phyloP scores from a whole-genome alignment of 2,888 invertebrate species.

The Chaetogeoica ovagalla region DNA sequence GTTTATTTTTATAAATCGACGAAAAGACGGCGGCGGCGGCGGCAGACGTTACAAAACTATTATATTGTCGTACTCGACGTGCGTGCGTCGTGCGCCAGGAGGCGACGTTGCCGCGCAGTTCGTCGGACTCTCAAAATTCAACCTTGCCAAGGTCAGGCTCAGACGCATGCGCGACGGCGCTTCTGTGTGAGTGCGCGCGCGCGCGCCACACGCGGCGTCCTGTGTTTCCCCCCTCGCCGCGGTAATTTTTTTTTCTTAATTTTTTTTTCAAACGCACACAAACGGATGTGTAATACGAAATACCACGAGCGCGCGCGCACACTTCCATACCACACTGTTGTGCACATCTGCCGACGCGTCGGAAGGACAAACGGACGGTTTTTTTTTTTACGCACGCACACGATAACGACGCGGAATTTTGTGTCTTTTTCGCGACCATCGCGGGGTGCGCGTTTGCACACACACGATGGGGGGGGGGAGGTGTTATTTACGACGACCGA shows the following conservation, averaged over 20 bases:
- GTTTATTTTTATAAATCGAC: slow-evolving; percentile 52
- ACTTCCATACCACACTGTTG: too few species aligned
- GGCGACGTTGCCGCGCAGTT: slow-evolving; percentile 51
- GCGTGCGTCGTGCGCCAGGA: not conserved
- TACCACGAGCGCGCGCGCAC: too few species aligned
- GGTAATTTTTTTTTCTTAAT: not conserved
- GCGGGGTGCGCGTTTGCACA: too few species aligned
- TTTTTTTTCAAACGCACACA: not conserved
- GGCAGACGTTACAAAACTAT: slow-evolving; percentile 47
- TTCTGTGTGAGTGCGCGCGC: too few species aligned
- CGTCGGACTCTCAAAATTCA: slow-evolving; percentile 53
- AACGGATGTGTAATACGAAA: slow-evolving; percentile 2
- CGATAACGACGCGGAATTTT: too few species aligned
- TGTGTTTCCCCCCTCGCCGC: not conserved
- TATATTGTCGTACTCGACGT: slow-evolving; percentile 11
- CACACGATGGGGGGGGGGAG: too few species aligned
- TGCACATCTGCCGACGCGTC: too few species aligned
- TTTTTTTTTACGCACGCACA: too few species aligned
- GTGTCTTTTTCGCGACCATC: too few species aligned
- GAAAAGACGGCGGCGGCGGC: slow-evolving; percentile 7
- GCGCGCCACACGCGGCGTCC: too few species aligned
- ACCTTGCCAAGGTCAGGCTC: slow-evolving; percentile 52
- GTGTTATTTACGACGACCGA: too few species aligned
- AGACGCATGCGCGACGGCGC: slow-evolving; percentile 31
- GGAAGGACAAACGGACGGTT: too few species aligned